Percentiles rank a stretch among this genome's conserved stretches.
These are phyloP conservation scores for Drosophila parabipectinata DNA, from an alignment of 1,140 invertebrate species.

Conservation along the genomic window DNA sequence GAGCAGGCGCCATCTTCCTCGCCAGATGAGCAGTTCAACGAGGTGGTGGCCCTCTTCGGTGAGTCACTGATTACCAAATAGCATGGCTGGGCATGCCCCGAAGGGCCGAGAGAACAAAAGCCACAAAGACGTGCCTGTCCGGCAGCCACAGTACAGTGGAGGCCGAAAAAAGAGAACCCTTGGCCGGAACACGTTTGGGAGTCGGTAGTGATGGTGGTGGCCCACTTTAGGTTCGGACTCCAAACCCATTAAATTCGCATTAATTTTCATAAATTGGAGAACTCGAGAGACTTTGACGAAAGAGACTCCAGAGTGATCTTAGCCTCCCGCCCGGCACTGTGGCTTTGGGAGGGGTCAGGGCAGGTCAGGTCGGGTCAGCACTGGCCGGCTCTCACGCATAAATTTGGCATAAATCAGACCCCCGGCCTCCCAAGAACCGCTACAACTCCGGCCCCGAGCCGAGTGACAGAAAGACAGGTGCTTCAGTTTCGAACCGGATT, in stretches of 20 bases:
- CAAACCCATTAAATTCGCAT: background rate
- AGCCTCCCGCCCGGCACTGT: slow-evolving; percentile 4
- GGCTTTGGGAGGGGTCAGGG: slow-evolving; percentile 26
- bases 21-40: slow-evolving; percentile 62
- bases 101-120: slow-evolving; percentile 8
- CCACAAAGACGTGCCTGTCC: slow-evolving; percentile 36
- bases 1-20: slow-evolving; percentile 4
- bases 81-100: slow-evolving; percentile 2
- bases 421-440: background rate
- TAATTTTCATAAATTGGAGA: background rate
- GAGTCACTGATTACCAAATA: slow-evolving; percentile 43
- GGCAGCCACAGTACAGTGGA: background rate
- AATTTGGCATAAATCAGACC: slow-evolving; percentile 65
- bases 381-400: slow-evolving; percentile 51
- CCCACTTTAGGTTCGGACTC: too few relatives aligned
- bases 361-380: slow-evolving; percentile 21
- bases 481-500: background rate
- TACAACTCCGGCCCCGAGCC: background rate
- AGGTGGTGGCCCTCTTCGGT: slow-evolving; percentile 72
- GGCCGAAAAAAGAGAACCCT: background rate
- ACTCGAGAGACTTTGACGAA: too few relatives aligned
- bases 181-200: background rate
- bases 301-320: background rate
- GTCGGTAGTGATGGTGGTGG: too few relatives aligned
- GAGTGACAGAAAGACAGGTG: background rate